A percentile compares a stretch with the other conserved stretches of the same genome.
These are phyloP conservation scores for Theretra japonica DNA, from an alignment of 2,888 invertebrate species.

Conservation along the genomic window DNA sequence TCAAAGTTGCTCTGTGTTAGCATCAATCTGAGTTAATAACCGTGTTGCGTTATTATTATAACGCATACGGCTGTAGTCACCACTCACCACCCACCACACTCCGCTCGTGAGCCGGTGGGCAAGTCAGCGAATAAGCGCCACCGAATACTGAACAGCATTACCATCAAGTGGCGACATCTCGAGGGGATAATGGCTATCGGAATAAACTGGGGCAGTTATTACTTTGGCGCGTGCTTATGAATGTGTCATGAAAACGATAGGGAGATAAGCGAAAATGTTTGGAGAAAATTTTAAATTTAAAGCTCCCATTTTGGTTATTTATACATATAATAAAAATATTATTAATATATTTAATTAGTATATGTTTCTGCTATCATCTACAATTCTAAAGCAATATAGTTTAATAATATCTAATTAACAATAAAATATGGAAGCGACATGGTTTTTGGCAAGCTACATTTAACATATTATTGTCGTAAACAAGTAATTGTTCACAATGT, in stretches of 20 bases:
- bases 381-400: too few species aligned
- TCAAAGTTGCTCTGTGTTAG: constrained; percentile 32
- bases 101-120: constrained; percentile 48
- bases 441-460: too few species aligned
- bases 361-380: too few species aligned
- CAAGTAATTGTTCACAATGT: neutral
- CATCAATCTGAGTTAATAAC: constrained; percentile 53
- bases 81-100: constrained; percentile 39
- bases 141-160: neutral
- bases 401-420: too few species aligned
- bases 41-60: constrained; percentile 51
- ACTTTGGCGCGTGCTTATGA: constrained; percentile 26
- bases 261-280: constrained; percentile 23
- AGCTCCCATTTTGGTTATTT: too few species aligned
- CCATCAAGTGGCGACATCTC: constrained; percentile 6
- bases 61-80: constrained; percentile 62
- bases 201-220: constrained; percentile 23
- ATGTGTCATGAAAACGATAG: constrained; percentile 13
- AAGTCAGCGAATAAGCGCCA: constrained; percentile 1
- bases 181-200: constrained; percentile 3
- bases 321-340: too few species aligned
- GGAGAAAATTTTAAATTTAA: neutral
- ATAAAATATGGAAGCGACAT: too few species aligned
- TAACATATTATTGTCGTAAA: neutral
- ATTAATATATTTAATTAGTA: too few species aligned